Base-by-base conservation (phyloP, 2,888 invertebrate species). In the Drosophila mettleri region DNA sequence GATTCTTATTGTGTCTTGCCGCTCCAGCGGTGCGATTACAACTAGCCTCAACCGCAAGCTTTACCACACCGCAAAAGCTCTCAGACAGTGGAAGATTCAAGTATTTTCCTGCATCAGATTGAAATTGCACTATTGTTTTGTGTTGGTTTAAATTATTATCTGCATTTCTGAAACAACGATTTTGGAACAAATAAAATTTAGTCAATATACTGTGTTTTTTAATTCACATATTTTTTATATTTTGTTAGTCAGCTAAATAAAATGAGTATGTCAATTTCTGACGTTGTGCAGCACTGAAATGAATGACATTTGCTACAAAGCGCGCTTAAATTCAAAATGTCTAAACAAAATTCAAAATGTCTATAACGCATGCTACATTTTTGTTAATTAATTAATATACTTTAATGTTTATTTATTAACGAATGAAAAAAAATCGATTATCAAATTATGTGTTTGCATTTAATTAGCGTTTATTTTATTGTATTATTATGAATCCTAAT, bases 401-500 rank as follows among this genome's bases (percentile, higher is more conserved):
- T 38, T 18, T 38, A n/a, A n/a, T n/a, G 0, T 38, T 18, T 38
- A 3, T 38, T 18, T 18, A 10, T 39, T 20, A 39, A 14, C 20
- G 20, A 39, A 39, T 39, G 6, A 38, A 39, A 20, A 14, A 1
- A 53, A 68, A 45, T 27, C n/a, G 38, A 24, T 36, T 53, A 31
- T 36, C 38, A 67, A 57, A 57, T 43, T 34, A 24, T 33, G 38
- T 52, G 24, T 55, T 72, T 39, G 69, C 29, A 65, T 72, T 65
- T 58, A 54, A 60, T 68, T 72, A 64, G 60, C 62, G 41, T 79
- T 80, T 78, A 78, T 69, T 48, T 31, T 81, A 62, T 61, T 48
- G 31, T 70, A 41, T 41, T n/a, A 45, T 71, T 74, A 81, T 71
- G 67, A 75, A 29, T 64, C 67, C 68, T 85, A 80, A 51, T 69